Evolutionary conservation across 2,113 vertebrate species (phyloP), one percentile per base, ranked within the genome.

Genomic region (Theristicus caerulescens): DNA sequence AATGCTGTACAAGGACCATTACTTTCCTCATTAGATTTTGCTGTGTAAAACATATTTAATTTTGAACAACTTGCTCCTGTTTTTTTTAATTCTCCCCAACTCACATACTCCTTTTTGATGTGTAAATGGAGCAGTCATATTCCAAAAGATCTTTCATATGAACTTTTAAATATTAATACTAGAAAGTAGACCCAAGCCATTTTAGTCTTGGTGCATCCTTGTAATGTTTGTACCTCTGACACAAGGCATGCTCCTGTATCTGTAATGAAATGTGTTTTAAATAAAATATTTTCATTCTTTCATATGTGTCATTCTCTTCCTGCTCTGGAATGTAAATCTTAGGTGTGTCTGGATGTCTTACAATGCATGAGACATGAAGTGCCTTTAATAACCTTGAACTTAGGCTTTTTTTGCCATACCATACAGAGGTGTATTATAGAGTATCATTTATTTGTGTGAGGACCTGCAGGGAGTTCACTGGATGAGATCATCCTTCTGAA

Each of bases 381-480:
- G 13, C 40, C 46, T 73, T 62, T 62, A 57, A 40, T 74, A 69
- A 74, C 27, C 42, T 54, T 61, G 54, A 81, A 24, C 8, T 51
- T 19, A 19, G 40, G 8, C 20, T 8, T 59, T 55, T 81, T 73
- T 77, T 64, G 16, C 62, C 9, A 1, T 0, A 1, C 16, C 16
- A 12, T 24, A 26, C 26, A 34, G 14, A 25, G 40, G 10, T 84
- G 6, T 72, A 10, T 57, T 82, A 22, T 5, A 24, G 54, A 73
- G 10, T 9, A 1, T 70, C 0, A 0, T 24, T 3, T 42, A 31
- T 46, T 42, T 34, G 40, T 34, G n/a, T 26, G 76, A 55, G 42
- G 19, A 62, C n/a, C 42, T 77, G 34, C 61, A 79, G 57, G 55
- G 51, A 14, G 3, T 14, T 83, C 52, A 9, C 38, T 49, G 55